Conservation (phyloP, 2,888 invertebrate species). For the Drosophila meridionalis region DNA sequence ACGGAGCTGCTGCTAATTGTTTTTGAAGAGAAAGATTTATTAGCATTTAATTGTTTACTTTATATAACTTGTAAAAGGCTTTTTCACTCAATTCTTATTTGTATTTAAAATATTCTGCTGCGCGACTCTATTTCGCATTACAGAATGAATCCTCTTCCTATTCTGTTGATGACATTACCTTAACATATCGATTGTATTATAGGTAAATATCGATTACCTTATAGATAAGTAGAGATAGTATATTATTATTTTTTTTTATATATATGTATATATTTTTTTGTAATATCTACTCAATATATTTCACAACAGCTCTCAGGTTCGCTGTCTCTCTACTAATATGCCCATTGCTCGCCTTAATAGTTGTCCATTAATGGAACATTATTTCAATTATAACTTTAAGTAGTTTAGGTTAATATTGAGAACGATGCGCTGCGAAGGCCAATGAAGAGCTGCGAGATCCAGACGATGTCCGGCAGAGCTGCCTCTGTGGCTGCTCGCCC, state of each 20-base stretch:
- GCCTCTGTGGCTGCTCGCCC: background rate
- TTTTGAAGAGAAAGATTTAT: background rate
- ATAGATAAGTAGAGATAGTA: no score
- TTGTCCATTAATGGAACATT: conserved; percentile 15
- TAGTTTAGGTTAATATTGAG: conserved; percentile 17
- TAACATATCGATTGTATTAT: no score
- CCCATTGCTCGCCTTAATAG: background rate
- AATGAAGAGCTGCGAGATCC: background rate
- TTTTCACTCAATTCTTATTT: no score
- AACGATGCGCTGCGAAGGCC: conserved; percentile 2
- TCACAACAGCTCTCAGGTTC: background rate
- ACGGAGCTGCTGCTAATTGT: background rate
- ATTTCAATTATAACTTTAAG: conserved; percentile 1
- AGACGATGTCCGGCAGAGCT: background rate
- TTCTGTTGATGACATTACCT: no score
- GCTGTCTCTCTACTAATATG: background rate
- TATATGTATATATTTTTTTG: background rate
- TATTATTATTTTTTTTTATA: no score
- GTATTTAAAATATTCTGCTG: no score
- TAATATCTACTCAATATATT: background rate
- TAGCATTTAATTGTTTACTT: background rate
- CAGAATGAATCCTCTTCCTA: no score
- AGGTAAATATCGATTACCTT: no score
- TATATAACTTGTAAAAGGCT: no score
- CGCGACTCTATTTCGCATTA: no score